phyloP scores from a whole-genome alignment of 2,888 invertebrate species.

The Drosophila trichaetosa region DNA sequence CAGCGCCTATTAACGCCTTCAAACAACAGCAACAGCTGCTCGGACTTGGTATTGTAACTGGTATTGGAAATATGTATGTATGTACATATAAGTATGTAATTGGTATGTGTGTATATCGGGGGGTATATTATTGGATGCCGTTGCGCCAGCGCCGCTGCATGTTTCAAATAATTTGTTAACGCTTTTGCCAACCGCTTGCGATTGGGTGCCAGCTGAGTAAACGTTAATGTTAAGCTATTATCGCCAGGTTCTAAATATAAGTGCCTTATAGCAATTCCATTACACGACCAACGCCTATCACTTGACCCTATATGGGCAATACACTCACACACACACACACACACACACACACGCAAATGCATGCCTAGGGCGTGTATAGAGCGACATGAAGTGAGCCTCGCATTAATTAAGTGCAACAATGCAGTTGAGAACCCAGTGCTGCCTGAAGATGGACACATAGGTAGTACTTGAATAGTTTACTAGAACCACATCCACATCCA shows the following conservation, averaged over 20 bases:
- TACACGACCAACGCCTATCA: slow-evolving; percentile 65
- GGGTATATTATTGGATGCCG: slow-evolving; percentile 67
- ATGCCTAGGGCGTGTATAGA: slow-evolving; percentile 65
- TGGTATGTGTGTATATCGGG: slow-evolving; percentile 5
- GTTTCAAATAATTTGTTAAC: slow-evolving; percentile 76
- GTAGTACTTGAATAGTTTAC: slow-evolving; percentile 44
- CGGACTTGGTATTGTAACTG: slow-evolving; percentile 8
- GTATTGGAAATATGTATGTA: slow-evolving; percentile 12
- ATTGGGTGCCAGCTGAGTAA: slow-evolving; percentile 71
- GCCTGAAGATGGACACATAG: slow-evolving; percentile 30
- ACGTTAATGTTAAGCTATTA: slow-evolving; percentile 67
- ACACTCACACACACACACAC: slow-evolving; percentile 14
- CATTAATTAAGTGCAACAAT: slow-evolving; percentile 81
- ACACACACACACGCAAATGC: slow-evolving; percentile 16
- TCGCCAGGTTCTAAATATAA: slow-evolving; percentile 56
- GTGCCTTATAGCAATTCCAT: slow-evolving; percentile 62
- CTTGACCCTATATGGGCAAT: slow-evolving; percentile 62
- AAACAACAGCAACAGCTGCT: slow-evolving; percentile 31
- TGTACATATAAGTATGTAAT: background rate
- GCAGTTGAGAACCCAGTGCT: slow-evolving; percentile 48
- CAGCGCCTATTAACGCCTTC: slow-evolving; percentile 79
- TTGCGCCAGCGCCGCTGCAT: slow-evolving; percentile 67
- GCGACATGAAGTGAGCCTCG: slow-evolving; percentile 58
- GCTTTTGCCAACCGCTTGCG: slow-evolving; percentile 53
- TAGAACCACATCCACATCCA: slow-evolving; percentile 48